Conservation (phyloP, 2,888 invertebrate genomes). For the Spialia ferax region DNA sequence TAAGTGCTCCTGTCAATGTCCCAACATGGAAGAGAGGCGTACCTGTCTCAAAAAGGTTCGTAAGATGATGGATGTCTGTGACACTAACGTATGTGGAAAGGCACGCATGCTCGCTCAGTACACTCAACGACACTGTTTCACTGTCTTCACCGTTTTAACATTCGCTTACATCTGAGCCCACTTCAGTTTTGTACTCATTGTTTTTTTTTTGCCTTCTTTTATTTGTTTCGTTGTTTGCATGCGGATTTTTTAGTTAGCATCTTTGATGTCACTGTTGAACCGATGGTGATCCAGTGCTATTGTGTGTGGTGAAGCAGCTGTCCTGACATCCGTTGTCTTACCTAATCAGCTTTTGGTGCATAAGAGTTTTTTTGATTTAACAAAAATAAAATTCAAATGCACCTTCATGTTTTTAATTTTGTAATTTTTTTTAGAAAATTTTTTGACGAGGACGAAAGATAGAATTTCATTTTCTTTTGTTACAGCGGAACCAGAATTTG, state of each 20-base stretch:
- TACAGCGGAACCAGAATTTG: constrained; percentile 79
- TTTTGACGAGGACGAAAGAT: constrained; percentile 26
- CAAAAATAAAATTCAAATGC: constrained; percentile 1
- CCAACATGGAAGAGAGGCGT: constrained; percentile 74
- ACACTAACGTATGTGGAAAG: constrained; percentile 63
- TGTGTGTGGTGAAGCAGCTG: constrained; percentile 44
- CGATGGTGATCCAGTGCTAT: not conserved
- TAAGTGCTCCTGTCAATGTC: constrained; percentile 83
- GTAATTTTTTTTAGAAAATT: not conserved
- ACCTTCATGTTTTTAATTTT: constrained; percentile 39
- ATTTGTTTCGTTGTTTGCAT: constrained; percentile 17
- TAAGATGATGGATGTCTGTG: constrained; percentile 81
- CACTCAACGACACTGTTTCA: constrained; percentile 31
- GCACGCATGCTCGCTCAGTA: constrained; percentile 60
- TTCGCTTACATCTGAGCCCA: constrained; percentile 43
- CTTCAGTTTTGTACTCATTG: constrained; percentile 25
- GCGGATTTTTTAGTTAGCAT: constrained; percentile 8
- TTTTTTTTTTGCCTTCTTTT: constrained; percentile 5
- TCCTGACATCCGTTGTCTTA: constrained; percentile 80
- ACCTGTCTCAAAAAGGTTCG: constrained; percentile 78
- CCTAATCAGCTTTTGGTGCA: constrained; percentile 46
- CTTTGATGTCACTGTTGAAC: not conserved
- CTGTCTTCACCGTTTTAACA: constrained; percentile 50
- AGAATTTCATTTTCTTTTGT: constrained; percentile 63
- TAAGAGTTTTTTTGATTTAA: too few relatives aligned